Conservation (phyloP, 2,797 vertebrate species). For the Hybognathus amarus region DNA sequence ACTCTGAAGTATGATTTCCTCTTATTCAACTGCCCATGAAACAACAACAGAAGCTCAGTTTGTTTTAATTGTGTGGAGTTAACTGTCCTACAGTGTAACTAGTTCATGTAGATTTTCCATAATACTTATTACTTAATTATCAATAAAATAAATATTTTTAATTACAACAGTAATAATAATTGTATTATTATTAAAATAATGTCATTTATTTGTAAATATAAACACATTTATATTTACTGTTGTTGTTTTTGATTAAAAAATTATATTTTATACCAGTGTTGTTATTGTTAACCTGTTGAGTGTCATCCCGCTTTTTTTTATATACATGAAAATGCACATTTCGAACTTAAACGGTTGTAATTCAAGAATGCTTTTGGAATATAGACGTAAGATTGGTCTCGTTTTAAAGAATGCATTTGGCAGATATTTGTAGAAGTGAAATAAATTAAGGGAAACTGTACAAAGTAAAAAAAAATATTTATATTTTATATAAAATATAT, state of each 20-base stretch:
- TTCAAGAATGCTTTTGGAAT: too few species aligned
- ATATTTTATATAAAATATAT: too few species aligned
- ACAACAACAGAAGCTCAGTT: background rate
- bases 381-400: too few species aligned
- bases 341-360: too few species aligned
- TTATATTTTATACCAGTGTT: background rate
- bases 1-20: conserved; percentile 81
- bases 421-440: too few species aligned
- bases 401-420: too few species aligned
- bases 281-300: background rate
- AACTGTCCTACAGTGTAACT: background rate
- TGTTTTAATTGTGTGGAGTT: background rate
- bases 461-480: too few species aligned
- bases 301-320: too few species aligned
- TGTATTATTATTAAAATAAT: background rate
- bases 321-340: too few species aligned
- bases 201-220: background rate
- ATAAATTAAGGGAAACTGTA: too few species aligned
- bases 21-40: background rate
- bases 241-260: background rate
- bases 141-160: background rate
- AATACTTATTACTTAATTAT: background rate
- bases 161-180: background rate
- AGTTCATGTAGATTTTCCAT: background rate
- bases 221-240: background rate